Evolutionary conservation across 2,888 invertebrate species (phyloP), one percentile per base, ranked within the genome.

Genomic region (Thera obeliscata): DNA sequence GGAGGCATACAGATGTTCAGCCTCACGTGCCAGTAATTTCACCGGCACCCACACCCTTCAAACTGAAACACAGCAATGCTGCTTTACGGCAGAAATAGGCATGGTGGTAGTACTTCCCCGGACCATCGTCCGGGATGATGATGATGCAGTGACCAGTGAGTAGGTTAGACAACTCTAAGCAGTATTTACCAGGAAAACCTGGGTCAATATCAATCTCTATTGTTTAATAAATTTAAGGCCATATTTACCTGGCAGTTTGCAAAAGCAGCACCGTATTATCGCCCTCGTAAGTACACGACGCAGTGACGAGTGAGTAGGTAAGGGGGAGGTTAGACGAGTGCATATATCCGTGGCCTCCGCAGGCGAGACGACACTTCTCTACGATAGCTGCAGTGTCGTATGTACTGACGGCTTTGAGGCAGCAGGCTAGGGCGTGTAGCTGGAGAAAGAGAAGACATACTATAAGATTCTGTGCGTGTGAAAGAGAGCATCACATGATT

Each of bases 261-360:
- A 99, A 91, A 61, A 97, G 89, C 83, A 99, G 93, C 2, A 99
- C 99, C 0, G 98, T 98, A 84, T 99, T 99, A 87, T 99, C 99
- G 0, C 99, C 99, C 89, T 99, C 99, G 81, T 99, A 99, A 0
- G 98, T 99, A 82, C 97, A 97, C 54, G 97, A 96, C 0, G 98
- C 98, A 0, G 97, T 97, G 5, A 96, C 95, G 76, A 96, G 92
- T 2, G 96, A 96, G 80, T 98, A 98, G 0, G 96, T 96, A 41
- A 95, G 95, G 0, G 98, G 98, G 55, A 99, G 94, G 85, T 97
- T 98, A 7, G 98, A 97, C 46, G 96, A 95, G 61, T 95, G 94
- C 96, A 98, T 97, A 89, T 97, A 99, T 11, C 99, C 99, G 85
- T 99, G 99, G 0, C 99, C 99, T 2, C 99, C 99, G 85, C 99